These are phyloP conservation scores for Rousettus madagascariensis DNA, from an alignment of 2,797 vertebrate species.

Conservation along the genomic window DNA sequence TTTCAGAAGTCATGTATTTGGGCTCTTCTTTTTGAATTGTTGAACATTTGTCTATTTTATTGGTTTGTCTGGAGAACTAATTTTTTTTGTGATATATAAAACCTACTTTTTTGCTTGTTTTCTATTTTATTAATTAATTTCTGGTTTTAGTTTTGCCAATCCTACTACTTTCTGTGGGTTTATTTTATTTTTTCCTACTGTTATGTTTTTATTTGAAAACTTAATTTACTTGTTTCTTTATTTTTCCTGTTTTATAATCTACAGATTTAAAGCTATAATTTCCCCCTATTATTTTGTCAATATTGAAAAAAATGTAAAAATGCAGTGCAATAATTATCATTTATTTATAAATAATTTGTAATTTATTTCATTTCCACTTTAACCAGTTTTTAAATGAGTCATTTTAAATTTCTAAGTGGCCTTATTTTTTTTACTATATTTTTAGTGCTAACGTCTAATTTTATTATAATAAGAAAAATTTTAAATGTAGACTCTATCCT, in stretches of 20 bases:
- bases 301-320: background rate
- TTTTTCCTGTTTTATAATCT: background rate
- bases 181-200: background rate
- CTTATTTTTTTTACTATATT: background rate
- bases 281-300: background rate
- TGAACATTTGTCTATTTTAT: background rate
- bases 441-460: conserved; percentile 12
- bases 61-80: background rate
- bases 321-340: background rate
- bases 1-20: background rate
- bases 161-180: background rate
- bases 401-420: background rate
- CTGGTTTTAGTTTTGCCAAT: background rate
- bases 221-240: conserved; percentile 19
- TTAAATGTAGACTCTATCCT: background rate
- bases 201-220: background rate
- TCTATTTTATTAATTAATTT: conserved; percentile 9
- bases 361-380: background rate
- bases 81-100: background rate
- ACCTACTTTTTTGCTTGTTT: background rate
- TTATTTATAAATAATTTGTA: background rate
- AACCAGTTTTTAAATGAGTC: background rate
- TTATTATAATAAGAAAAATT: background rate
- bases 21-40: background rate
- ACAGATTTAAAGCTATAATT: background rate